Base-by-base conservation (phyloP, 2,113 vertebrate species). In the Baryphthengus martii region DNA sequence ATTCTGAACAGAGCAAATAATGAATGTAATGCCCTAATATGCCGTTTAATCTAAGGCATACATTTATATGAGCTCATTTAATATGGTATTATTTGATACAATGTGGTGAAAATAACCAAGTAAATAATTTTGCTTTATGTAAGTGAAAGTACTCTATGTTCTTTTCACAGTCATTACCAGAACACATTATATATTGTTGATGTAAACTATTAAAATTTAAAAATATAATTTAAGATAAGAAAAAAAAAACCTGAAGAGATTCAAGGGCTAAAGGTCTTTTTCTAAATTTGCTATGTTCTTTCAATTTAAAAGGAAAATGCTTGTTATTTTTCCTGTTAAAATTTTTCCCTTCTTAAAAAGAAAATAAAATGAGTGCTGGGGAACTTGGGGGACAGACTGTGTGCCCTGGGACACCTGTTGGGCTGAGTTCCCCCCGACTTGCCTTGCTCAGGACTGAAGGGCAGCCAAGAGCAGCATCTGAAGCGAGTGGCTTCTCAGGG, bases 331-430 rank as follows among this genome's bases (percentile, higher is more conserved):
- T 61, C n/a, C 1, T 3, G 6, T 49, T 50, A 28, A 68, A 31
- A 39, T 40, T 70, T 77, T 66, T 24, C 35, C 21, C 17, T 68
- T 77, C 24, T 72, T 82, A 28, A 59, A 68, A 92, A 62, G 6
- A 72, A 67, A 73, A 42, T 11, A 37, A 67, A 72, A 35, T 24
- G 0, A 70, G 24, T 52, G 50, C 2, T 25, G 50, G 28, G 58
- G 83, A 19, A 35, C 31, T 40, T 5, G 16, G 33, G 74, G 39
- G 17, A 47, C 70, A 88, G 23, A 35, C 4, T 4, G 0, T 40
- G 56, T 85, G 42, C 65, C 85, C 44, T 0, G 2, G 72, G 76
- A 80, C 47, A 18, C 0, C 0, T 3, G 0, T 53, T 4, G 16
- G 42, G 47, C 65, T 80, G 56, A 89, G 84, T 70, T 90, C 75